Percentiles rank a stretch among this genome's conserved stretches.
These are phyloP conservation scores for Hypanus sabinus DNA, from an alignment of 2,113 vertebrate genomes.

Conservation along the genomic window DNA sequence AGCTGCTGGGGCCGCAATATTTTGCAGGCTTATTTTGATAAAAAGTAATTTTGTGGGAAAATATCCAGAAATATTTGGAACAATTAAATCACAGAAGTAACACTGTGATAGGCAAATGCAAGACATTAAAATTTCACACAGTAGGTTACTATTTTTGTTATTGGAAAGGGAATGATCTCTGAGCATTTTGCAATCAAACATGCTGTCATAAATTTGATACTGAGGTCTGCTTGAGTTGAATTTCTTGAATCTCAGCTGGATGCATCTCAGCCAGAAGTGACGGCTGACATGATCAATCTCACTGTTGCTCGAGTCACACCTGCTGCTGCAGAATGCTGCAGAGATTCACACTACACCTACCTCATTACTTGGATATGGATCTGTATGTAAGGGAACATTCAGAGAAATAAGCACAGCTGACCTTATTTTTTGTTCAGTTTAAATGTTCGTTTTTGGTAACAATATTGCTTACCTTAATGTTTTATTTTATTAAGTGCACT, in stretches of 20 bases:
- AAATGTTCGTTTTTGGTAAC: not conserved
- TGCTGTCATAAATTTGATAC: not conserved
- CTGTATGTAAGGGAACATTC: not conserved
- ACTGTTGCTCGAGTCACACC: not conserved
- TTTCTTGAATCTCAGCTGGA: not conserved
- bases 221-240: not conserved
- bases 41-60: not conserved
- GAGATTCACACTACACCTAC: too few species aligned
- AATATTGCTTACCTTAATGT: not conserved
- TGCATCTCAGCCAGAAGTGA: not conserved
- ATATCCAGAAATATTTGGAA: not conserved
- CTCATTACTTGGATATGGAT: too few species aligned
- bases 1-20: not conserved
- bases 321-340: not conserved
- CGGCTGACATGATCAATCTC: conserved; percentile 2
- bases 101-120: not conserved
- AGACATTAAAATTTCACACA: not conserved
- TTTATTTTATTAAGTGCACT: not conserved
- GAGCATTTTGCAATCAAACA: not conserved
- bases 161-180: not conserved
- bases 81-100: not conserved
- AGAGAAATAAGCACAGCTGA: not conserved
- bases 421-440: not conserved
- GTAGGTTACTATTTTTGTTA: not conserved
- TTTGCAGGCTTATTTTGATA: not conserved